Conservation (phyloP, 2,888 invertebrate genomes). For the Amblyjoppa fuscipennis region DNA sequence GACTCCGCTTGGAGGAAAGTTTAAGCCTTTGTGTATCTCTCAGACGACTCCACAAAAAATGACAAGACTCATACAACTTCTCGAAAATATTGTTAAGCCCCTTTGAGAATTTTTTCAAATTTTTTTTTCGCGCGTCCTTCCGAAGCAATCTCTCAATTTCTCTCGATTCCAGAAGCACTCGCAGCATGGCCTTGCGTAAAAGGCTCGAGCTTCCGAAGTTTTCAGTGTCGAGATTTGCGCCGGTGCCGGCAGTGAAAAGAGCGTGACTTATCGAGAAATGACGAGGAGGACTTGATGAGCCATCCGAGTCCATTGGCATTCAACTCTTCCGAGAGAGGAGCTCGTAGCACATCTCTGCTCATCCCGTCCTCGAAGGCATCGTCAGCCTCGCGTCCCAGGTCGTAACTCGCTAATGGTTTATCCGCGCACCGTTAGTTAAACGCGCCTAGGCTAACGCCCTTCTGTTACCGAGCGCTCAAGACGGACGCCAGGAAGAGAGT, state of each 20-base stretch:
- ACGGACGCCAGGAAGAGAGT: slow-evolving; percentile 30
- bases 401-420: slow-evolving; percentile 69
- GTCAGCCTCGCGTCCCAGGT: slow-evolving; percentile 51
- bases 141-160: too few species aligned
- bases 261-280: slow-evolving; percentile 40
- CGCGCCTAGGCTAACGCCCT: slow-evolving; percentile 46
- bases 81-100: too few species aligned
- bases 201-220: background rate
- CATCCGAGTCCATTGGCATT: slow-evolving; percentile 33
- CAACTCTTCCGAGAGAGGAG: slow-evolving; percentile 25
- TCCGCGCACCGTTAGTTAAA: slow-evolving; percentile 64
- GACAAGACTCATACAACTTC: too few species aligned
- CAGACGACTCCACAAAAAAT: background rate
- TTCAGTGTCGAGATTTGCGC: slow-evolving; percentile 4
- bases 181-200: background rate
- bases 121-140: too few species aligned
- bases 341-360: slow-evolving; percentile 5
- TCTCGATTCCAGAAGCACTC: too few species aligned
- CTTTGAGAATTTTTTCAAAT: too few species aligned
- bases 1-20: background rate
- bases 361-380: slow-evolving; percentile 18
- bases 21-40: background rate
- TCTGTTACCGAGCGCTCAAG: slow-evolving; percentile 22
- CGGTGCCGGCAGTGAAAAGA: slow-evolving; percentile 1
- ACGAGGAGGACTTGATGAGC: slow-evolving; percentile 36